Evolutionary conservation across 2,888 invertebrate genomes (phyloP), one percentile per base, ranked within the genome.

Genomic region (Julus scanicus): DNA sequence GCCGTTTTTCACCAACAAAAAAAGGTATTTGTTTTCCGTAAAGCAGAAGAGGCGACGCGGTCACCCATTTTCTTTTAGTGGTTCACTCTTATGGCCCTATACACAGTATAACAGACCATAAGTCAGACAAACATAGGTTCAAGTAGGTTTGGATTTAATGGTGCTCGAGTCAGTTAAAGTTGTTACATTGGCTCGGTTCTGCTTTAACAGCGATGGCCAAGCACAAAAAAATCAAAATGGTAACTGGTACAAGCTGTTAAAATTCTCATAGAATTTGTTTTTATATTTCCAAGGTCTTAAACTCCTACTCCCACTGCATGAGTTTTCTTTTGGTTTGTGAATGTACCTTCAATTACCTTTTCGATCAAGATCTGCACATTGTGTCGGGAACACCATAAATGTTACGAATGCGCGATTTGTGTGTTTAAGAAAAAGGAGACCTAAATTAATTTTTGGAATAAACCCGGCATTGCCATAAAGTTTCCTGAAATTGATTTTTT

Each of bases 1-100:
- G 80, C 80, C 80, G 29, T 11, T 15, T 37, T 80, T 13, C 80
- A 53, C 37, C 29, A 1, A 29, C 0, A 80, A 80, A 80, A 80
- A 80, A 80, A 80, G 80, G 80, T 80, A 80, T 80, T 80, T 80
- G 80, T 80, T 80, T 80, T 80, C 80, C 80, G 80, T 37, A 80
- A 80, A 80, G 80, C 80, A 80, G 80, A 37, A 80, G 80, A 80
- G 37, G 80, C 80, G 13, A 80, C 29, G 80, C 29, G 80, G 80
- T 80, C 80, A 80, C 80, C 80, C 80, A 80, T 80, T 80, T 80
- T 80, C 80, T 80, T 80, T 80, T 80, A 80, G 80, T 80, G 29
- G 80, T 80, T 80, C 80, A 37, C 13, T 20, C 80, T 80, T 80
- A 80, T 80, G 20, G 80, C 80, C 80, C 80, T 20, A 29, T 80